Evolutionary conservation across 2,888 invertebrate genomes (phyloP), one percentile per base, ranked within the genome.

Genomic region (Tanaodytes sp.): DNA sequence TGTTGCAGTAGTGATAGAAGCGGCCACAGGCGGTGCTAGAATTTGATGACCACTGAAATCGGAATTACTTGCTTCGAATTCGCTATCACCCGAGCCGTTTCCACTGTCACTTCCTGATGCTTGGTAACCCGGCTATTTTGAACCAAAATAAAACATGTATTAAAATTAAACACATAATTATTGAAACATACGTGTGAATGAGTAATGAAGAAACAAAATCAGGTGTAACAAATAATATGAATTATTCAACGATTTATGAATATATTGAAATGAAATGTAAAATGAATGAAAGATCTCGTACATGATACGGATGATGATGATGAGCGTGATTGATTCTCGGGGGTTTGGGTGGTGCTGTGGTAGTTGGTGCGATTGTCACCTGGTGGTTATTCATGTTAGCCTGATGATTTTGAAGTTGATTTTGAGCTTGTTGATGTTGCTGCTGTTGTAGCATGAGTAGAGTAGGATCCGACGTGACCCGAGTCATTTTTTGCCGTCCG

Each of bases 51-150:
- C 77, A 23, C 58, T 63, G 8, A 63, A 71, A 5, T 81, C 80
- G 9, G 83, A 82, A 74, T 85, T 81, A 73, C 82, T 83, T 2
- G 78, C 75, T 51, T 84, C 83, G 54, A 84, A 83, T 39, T 84
- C 83, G 18, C 83, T 84, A 83, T 95, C 95, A 0, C 94, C 95
- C 0, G 94, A 94, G 0, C 94, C 95, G 79, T 95, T 95, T 0
- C 95, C 95, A 0, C 94, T 95, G 85, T 95, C 95, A 0, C 94
- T 94, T 0, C 94, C 94, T 20, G 93, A 94, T 0, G 93, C 92
- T 73, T 92, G 93, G 75, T 93, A 93, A 0, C 80, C 83, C 12
- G 78, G 79, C 52, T 80, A 75, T 23, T 33, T 36, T 31, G 30
- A 42, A 46, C 2, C 27, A 27, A 51, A 33, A 23, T 12, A 42